Percentiles rank a stretch among this genome's conserved stretches.
These are phyloP conservation scores for Lymantria dispar DNA, from an alignment of 2,888 invertebrate species.

Conservation along the genomic window DNA sequence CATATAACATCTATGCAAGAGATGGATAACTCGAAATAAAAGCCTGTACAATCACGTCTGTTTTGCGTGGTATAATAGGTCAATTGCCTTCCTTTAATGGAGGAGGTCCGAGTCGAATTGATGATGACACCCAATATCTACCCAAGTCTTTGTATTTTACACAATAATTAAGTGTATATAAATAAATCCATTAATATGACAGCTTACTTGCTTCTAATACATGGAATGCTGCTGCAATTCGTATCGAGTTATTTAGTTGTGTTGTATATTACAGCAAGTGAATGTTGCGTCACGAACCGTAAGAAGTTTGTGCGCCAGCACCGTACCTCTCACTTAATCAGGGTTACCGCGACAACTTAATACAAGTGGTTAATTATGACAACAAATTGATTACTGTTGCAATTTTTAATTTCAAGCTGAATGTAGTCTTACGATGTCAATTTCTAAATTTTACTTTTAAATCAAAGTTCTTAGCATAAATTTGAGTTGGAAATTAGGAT, in stretches of 20 bases:
- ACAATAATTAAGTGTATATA: constrained; percentile 19
- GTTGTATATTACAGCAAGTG: constrained; percentile 47
- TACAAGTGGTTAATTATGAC: neutral
- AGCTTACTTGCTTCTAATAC: constrained; percentile 43
- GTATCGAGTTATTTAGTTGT: constrained; percentile 54
- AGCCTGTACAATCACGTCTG: no score
- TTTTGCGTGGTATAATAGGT: no score
- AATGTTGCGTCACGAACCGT: constrained; percentile 59
- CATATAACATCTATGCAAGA: no score
- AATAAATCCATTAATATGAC: constrained; percentile 41
- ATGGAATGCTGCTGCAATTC: constrained; percentile 56
- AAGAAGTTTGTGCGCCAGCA: constrained; percentile 37
- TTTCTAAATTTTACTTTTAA: no score
- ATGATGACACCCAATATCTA: no score
- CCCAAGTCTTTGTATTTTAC: constrained; percentile 22
- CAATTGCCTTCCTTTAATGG: no score
- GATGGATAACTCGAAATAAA: no score
- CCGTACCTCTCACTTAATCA: constrained; percentile 60
- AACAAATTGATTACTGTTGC: neutral
- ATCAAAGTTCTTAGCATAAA: no score
- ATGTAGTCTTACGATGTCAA: neutral
- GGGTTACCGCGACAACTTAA: constrained; percentile 36
- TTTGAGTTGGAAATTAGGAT: no score
- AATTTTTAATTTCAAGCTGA: neutral
- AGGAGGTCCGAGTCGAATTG: no score